phyloP scores from a whole-genome alignment of 1,140 invertebrate species.

The Leptoteleia sp. region DNA sequence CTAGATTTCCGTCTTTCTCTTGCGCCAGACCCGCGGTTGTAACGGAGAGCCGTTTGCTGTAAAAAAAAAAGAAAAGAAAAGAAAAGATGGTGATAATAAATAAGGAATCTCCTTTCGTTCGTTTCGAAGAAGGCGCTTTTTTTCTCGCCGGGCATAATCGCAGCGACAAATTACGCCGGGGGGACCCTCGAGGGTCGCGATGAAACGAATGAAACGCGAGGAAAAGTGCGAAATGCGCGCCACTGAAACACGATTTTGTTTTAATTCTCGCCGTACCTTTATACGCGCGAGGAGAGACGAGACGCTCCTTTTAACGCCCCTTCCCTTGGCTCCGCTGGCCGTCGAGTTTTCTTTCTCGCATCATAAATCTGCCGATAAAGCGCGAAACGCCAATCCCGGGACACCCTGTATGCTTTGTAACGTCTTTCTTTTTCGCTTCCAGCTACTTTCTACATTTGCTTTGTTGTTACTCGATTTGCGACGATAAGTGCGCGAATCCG shows the following conservation, averaged over 20 bases:
- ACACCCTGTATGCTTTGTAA: conserved; percentile 41
- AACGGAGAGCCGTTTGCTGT: neutral
- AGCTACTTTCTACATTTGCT: conserved; percentile 63
- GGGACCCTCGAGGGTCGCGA: neutral
- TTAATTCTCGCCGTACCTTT: conserved; percentile 30
- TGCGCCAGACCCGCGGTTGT: neutral
- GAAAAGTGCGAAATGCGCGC: neutral
- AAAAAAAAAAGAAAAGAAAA: too few species aligned
- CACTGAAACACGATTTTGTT: conserved; percentile 10
- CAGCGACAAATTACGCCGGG: neutral
- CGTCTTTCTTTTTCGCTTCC: conserved; percentile 50
- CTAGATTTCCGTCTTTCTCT: neutral
- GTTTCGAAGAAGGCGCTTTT: neutral
- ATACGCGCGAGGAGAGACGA: neutral
- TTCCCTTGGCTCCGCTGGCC: too few species aligned
- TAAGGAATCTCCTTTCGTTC: conserved; percentile 16
- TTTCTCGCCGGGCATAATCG: neutral
- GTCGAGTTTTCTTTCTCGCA: conserved; percentile 12
- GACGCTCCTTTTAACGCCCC: neutral
- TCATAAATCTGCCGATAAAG: conserved; percentile 48
- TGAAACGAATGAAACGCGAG: neutral
- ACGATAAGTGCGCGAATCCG: conserved; percentile 53
- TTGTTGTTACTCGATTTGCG: conserved; percentile 60
- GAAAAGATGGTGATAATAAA: conserved; percentile 13
- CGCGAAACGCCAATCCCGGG: conserved; percentile 36